These are phyloP conservation scores for Poliocrania exsul DNA, from an alignment of 2,797 vertebrate genomes.

Conservation along the genomic window DNA sequence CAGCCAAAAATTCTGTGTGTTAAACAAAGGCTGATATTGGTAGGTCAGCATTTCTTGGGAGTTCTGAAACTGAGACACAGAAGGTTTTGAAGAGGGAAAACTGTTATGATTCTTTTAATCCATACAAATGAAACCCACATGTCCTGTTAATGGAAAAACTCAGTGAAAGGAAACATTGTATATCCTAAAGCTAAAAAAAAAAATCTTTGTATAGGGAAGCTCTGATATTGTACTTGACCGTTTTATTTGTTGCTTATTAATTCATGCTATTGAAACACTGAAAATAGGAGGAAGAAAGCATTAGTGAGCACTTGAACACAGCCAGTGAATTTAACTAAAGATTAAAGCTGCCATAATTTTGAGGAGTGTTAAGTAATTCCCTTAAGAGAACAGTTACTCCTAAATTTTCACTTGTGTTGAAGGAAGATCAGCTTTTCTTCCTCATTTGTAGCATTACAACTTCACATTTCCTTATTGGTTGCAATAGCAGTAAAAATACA, in stretches of 20 bases:
- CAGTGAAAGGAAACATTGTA: conserved; percentile 19
- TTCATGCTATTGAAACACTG: background rate
- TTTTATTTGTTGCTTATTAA: conserved; percentile 43
- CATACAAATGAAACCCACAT: conserved; percentile 23
- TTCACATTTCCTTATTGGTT: background rate
- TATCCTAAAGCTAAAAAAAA: conserved; percentile 41
- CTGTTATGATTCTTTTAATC: conserved; percentile 44
- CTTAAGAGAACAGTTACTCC: background rate
- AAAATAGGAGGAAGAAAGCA: background rate
- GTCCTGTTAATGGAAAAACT: conserved; percentile 34
- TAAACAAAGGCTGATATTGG: conserved; percentile 1
- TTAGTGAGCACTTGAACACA: background rate
- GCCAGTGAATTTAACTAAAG: background rate
- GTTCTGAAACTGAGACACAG: background rate
- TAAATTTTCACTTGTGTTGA: background rate
- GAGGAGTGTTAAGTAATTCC: background rate
- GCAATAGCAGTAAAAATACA: background rate
- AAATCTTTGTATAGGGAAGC: background rate
- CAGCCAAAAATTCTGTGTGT: background rate
- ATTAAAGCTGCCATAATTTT: background rate
- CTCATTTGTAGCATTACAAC: background rate
- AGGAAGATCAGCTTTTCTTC: background rate
- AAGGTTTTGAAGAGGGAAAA: conserved; percentile 24
- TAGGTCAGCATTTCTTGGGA: background rate
- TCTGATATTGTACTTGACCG: background rate